Evolutionary conservation across 2,797 vertebrate genomes (phyloP).

Genomic region (Catamblyrhynchus diadema): DNA sequence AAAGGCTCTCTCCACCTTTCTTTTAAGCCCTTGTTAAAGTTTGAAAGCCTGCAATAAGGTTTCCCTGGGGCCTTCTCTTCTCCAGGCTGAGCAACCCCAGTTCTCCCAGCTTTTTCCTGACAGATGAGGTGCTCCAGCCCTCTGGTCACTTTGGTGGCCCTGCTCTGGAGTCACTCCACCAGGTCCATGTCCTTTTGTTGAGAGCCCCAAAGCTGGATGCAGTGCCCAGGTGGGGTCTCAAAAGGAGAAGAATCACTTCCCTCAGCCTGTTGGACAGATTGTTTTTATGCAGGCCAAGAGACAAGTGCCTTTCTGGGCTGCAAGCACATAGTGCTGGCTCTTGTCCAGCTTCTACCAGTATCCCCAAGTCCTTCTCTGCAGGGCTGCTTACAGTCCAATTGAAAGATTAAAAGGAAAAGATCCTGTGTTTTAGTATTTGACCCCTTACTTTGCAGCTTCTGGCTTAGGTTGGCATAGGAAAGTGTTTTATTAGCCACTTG

Average conservation of each 20-base stretch:
- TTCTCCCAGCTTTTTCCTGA: background rate
- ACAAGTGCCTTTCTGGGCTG: background rate
- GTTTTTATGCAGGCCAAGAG: background rate
- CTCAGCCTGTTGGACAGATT: fast-evolving
- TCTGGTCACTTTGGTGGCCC: fast-evolving
- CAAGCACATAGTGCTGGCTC: background rate
- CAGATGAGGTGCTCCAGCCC: background rate
- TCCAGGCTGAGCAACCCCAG: background rate
- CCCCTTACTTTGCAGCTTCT: background rate
- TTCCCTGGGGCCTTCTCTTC: background rate
- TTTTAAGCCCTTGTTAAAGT: background rate
- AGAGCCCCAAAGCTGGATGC: background rate
- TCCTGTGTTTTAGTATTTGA: background rate
- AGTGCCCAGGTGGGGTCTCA: background rate
- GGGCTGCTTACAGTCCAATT: background rate
- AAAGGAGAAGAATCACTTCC: background rate
- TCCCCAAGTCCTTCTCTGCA: background rate
- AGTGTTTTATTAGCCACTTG: background rate
- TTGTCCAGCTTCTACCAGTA: background rate
- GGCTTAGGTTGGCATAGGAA: background rate
- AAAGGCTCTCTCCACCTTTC: background rate
- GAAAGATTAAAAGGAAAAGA: background rate
- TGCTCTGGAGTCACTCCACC: background rate
- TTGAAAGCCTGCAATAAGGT: background rate
- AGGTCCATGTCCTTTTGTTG: background rate